These are phyloP conservation scores for Nineta flava DNA, from an alignment of 2,888 invertebrate genomes.

Conservation along the genomic window DNA sequence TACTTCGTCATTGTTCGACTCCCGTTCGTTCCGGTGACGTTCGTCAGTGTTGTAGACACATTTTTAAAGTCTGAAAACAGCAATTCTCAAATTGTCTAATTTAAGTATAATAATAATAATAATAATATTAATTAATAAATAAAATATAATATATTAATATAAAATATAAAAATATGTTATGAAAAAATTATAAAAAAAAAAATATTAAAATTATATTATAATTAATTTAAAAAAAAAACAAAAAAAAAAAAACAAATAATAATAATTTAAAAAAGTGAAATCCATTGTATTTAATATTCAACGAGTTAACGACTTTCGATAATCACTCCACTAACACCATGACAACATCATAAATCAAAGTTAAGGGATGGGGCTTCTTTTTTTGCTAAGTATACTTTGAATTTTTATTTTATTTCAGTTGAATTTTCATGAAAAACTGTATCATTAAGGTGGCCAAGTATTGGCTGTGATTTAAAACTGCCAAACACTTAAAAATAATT, in stretches of 20 bases:
- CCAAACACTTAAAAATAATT: conserved; percentile 19
- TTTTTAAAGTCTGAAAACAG: conserved; percentile 32
- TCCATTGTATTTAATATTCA: conserved; percentile 14
- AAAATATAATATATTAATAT: conserved; percentile 16
- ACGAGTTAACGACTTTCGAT: conserved; percentile 5
- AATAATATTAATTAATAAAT: conserved; percentile 14
- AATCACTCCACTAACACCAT: conserved; percentile 2
- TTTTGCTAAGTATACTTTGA: background rate
- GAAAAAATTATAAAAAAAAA: conserved; percentile 17
- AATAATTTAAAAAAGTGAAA: conserved; percentile 15
- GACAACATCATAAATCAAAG: no score
- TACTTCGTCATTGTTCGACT: conserved; percentile 12
- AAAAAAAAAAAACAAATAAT: conserved; percentile 14
- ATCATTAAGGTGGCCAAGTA: conserved; percentile 19
- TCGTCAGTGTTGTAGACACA: conserved; percentile 18
- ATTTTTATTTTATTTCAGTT: no score
- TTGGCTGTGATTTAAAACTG: conserved; percentile 30
- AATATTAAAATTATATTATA: conserved; percentile 16
- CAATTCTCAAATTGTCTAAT: conserved; percentile 33
- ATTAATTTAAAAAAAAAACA: conserved; percentile 12
- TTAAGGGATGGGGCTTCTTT: background rate
- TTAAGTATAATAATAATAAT: conserved; percentile 22
- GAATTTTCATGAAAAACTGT: background rate
- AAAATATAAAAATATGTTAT: conserved; percentile 19
- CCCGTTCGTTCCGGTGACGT: no score